Base-by-base conservation (phyloP, 2,888 invertebrate species). In the Cordilura impudica region DNA sequence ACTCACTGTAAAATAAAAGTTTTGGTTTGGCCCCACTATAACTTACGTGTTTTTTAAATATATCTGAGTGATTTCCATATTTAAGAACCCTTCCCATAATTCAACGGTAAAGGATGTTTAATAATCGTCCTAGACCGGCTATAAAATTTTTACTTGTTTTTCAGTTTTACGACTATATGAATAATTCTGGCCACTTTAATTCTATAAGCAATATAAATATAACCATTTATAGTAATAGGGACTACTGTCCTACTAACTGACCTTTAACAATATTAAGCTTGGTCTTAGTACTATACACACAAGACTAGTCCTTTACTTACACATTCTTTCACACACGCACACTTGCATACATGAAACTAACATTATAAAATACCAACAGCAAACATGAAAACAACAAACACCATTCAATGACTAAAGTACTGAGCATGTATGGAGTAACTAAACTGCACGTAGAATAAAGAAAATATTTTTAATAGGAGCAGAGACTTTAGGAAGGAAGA, bases 181-280 rank as follows among this genome's bases (percentile, higher is more conserved):
- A 35, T 58, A 39, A 43, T 21, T 7, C 8, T 54, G 71, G 53
- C 8, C 66, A 58, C 66, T 58, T 58, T 8, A 35, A 14, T 7
- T 19, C 4, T 31, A 29, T 7, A 51, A 58, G 47, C 69, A 60
- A 65, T 65, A 61, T 26, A 56, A 65, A 31, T 69, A 35, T 60
- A 58, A 74, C 47, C 54, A 65, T 74, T 65, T 63, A 31, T 53
- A 60, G 45, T 65, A 70, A 18, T 73, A 65, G 53, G 26, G 58
- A 19, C 58, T 6, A 65, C 7, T 54, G 70, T 35, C 58, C 51
- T 60, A 65, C 39, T 39, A 69, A 69, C 72, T 78, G 56, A 74
- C 60, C 74, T 78, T 74, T 70, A 74, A 60, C 70, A 70, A 61
- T 66, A 71, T 61, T 71, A 74, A 71, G 26, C 67, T 61, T 45